Conservation (phyloP, 2,797 vertebrate species). For the Hafferia zeledoni region DNA sequence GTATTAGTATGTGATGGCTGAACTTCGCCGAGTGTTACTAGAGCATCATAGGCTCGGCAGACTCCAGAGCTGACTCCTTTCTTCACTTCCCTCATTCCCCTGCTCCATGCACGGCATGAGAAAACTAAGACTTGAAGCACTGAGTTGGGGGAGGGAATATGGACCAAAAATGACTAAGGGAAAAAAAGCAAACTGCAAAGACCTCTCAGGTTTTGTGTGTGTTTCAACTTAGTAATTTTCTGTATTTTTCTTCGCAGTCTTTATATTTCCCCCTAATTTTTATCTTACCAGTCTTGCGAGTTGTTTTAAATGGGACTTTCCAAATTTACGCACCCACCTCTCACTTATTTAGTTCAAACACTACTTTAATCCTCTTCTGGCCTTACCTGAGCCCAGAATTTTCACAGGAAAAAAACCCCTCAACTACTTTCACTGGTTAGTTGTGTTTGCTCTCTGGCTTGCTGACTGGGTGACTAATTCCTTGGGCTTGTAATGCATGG, state of each 20-base stretch:
- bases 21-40: neutral
- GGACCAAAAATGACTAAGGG: neutral
- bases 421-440: neutral
- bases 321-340: neutral
- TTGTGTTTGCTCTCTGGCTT: neutral
- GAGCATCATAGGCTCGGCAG: neutral
- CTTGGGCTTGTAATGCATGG: neutral
- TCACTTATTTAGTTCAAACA: neutral
- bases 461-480: neutral
- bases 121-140: neutral
- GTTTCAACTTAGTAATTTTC: neutral
- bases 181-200: neutral
- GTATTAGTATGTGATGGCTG: neutral
- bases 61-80: neutral
- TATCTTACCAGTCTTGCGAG: neutral
- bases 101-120: accelerated
- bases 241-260: neutral
- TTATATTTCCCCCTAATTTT: neutral
- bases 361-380: neutral
- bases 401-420: neutral
- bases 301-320: neutral
- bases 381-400: neutral
- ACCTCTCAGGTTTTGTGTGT: neutral
- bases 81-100: neutral
- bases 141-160: neutral